A percentile compares a stretch with the other conserved stretches of the same genome.
These are phyloP conservation scores for Macquaria ambigua DNA, from an alignment of 2,113 vertebrate species.

Conservation along the genomic window DNA sequence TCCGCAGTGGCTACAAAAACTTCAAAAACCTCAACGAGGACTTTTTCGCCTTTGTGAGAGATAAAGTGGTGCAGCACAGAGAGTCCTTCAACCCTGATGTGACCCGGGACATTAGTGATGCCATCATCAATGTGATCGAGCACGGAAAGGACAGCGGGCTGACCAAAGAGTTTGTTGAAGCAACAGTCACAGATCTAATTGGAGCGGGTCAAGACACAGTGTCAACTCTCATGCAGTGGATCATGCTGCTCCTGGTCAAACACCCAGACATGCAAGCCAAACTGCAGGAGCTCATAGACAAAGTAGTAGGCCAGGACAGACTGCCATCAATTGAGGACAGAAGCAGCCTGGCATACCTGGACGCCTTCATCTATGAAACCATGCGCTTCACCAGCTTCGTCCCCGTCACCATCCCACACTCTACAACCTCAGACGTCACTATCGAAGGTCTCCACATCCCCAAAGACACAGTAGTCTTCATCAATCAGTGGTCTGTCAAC, in stretches of 20 bases:
- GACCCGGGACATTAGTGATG: constrained; percentile 88
- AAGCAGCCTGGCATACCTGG: constrained; percentile 80
- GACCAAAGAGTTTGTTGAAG: constrained; percentile 84
- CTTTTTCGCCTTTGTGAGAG: constrained; percentile 85
- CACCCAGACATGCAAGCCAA: constrained; percentile 83
- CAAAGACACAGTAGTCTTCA: constrained; percentile 89
- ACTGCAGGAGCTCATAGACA: constrained; percentile 87
- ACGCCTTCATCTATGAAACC: constrained; percentile 90
- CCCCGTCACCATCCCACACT: constrained; percentile 91
- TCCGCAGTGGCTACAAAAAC: constrained; percentile 86
- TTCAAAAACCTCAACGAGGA: constrained; percentile 88
- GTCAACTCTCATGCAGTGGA: constrained; percentile 87
- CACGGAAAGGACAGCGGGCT: constrained; percentile 74
- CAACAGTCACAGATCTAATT: constrained; percentile 87
- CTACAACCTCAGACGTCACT: constrained; percentile 87
- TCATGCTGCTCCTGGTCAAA: constrained; percentile 87
- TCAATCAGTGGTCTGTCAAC: constrained; percentile 94
- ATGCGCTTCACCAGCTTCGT: constrained; percentile 92
- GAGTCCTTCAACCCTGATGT: constrained; percentile 77
- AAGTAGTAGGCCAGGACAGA: constrained; percentile 84
- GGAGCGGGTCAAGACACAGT: constrained; percentile 91
- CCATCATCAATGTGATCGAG: constrained; percentile 85
- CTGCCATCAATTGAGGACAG: constrained; percentile 85
- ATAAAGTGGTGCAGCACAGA: constrained; percentile 87
- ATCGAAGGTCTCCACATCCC: constrained; percentile 89